phyloP scores from a whole-genome alignment of 2,888 invertebrate species.

The Himalopsyche kuldschensis region DNA sequence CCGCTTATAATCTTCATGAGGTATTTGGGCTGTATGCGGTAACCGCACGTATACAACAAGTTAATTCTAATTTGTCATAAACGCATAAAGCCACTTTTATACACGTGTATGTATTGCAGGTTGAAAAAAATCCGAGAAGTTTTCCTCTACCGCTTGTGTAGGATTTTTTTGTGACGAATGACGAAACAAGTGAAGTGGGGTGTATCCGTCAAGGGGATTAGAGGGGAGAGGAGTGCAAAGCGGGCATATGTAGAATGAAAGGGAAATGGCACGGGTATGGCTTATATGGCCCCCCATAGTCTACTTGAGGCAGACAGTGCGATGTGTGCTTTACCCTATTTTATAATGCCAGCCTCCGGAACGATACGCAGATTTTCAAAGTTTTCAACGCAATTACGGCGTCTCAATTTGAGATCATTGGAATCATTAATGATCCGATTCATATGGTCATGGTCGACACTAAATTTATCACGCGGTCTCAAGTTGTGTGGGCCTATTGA shows the following conservation, averaged over 20 bases:
- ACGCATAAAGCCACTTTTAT: neutral
- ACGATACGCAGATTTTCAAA: conserved; percentile 15
- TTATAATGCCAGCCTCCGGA: conserved; percentile 10
- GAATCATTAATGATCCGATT: too few relatives aligned
- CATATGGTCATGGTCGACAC: too few relatives aligned
- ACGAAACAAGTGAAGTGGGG: conserved; percentile 1
- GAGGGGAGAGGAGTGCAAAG: conserved; percentile 9
- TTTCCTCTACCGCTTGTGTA: neutral
- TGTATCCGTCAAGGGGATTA: neutral
- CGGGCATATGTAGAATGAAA: conserved; percentile 17
- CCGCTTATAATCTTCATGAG: neutral
- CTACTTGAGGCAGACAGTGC: conserved; percentile 26
- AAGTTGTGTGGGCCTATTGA: too few relatives aligned
- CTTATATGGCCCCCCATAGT: conserved; percentile 30
- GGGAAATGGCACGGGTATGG: conserved; percentile 22
- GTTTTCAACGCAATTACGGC: neutral
- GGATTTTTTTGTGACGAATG: neutral
- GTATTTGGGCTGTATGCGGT: neutral
- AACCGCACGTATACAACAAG: neutral
- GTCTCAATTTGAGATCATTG: neutral
- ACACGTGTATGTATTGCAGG: neutral
- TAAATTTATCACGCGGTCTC: too few relatives aligned
- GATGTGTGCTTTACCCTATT: conserved; percentile 11
- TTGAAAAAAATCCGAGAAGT: neutral
- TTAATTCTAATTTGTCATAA: neutral